These are phyloP conservation scores for Callionymus lyra DNA, from an alignment of 2,113 vertebrate genomes.

Conservation along the genomic window DNA sequence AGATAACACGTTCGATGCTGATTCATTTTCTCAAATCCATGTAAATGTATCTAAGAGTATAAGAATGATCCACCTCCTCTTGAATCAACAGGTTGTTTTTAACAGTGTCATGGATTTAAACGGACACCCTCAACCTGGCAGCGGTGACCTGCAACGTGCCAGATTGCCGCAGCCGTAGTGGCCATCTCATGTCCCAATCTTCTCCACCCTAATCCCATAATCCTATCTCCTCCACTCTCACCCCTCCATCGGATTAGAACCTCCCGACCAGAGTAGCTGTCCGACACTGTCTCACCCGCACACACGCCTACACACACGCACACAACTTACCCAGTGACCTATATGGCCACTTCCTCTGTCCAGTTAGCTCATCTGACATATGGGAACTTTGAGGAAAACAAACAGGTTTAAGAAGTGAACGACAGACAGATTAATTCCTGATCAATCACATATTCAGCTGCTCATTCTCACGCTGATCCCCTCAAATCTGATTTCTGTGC, in stretches of 20 bases:
- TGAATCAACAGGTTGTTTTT: too few species aligned
- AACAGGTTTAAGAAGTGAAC: conserved; percentile 7
- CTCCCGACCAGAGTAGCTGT: conserved; percentile 25
- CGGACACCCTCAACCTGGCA: background rate
- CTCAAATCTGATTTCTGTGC: background rate
- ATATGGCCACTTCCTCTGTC: conserved; percentile 20
- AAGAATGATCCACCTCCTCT: too few species aligned
- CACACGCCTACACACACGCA: too few species aligned
- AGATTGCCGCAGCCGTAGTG: conserved; percentile 8
- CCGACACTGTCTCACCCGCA: conserved; percentile 6
- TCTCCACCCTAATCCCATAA: conserved; percentile 37
- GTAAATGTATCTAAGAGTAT: too few species aligned
- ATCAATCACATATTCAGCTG: background rate
- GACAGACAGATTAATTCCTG: background rate
- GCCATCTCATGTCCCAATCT: conserved; percentile 46
- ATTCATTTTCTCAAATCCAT: too few species aligned
- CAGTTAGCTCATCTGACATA: conserved; percentile 10
- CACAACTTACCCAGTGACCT: conserved; percentile 30
- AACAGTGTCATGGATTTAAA: background rate
- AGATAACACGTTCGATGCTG: too few species aligned
- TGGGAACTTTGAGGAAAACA: conserved; percentile 1
- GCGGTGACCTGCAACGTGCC: background rate
- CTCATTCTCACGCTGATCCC: conserved; percentile 1
- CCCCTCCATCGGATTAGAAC: conserved; percentile 32
- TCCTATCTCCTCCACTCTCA: conserved; percentile 40